phyloP scores from a whole-genome alignment of 2,113 vertebrate species.

The Notothenia coriiceps region DNA sequence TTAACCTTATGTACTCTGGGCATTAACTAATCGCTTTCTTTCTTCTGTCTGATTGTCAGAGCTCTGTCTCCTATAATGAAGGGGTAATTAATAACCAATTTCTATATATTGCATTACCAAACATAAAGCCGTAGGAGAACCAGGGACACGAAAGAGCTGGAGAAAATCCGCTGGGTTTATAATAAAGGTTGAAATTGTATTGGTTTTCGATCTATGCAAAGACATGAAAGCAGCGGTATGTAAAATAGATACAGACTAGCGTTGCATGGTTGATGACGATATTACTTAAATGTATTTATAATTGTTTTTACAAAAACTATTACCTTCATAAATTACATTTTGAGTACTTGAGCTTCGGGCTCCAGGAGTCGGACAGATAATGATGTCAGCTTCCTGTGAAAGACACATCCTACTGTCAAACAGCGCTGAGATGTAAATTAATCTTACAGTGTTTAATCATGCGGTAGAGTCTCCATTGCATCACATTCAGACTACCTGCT shows the following conservation, averaged over 20 bases:
- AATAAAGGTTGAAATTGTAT: neutral
- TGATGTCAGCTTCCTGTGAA: slow-evolving; percentile 35
- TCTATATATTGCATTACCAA: slow-evolving; percentile 36
- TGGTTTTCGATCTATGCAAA: slow-evolving; percentile 2
- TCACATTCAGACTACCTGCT: slow-evolving; percentile 51
- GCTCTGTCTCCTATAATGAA: slow-evolving; percentile 27
- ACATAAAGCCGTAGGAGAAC: slow-evolving; percentile 1
- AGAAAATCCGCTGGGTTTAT: no score
- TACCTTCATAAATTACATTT: slow-evolving; percentile 18
- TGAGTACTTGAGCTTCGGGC: neutral
- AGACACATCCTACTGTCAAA: slow-evolving; percentile 35
- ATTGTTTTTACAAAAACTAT: slow-evolving; percentile 29
- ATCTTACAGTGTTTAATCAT: slow-evolving; percentile 52
- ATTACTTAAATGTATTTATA: neutral
- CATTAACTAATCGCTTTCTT: slow-evolving; percentile 30
- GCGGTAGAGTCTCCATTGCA: slow-evolving; percentile 38
- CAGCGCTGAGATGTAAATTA: slow-evolving; percentile 49
- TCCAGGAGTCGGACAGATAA: slow-evolving; percentile 36
- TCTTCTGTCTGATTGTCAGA: slow-evolving; percentile 11
- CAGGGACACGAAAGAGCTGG: neutral
- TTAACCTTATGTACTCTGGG: slow-evolving; percentile 26
- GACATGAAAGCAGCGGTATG: neutral
- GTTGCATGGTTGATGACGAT: neutral
- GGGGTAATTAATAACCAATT: slow-evolving; percentile 36
- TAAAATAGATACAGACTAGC: slow-evolving; percentile 3